Evolutionary conservation across 2,888 invertebrate species (phyloP), one percentile per base, ranked within the genome.

Genomic region (Amphipoea oculea): DNA sequence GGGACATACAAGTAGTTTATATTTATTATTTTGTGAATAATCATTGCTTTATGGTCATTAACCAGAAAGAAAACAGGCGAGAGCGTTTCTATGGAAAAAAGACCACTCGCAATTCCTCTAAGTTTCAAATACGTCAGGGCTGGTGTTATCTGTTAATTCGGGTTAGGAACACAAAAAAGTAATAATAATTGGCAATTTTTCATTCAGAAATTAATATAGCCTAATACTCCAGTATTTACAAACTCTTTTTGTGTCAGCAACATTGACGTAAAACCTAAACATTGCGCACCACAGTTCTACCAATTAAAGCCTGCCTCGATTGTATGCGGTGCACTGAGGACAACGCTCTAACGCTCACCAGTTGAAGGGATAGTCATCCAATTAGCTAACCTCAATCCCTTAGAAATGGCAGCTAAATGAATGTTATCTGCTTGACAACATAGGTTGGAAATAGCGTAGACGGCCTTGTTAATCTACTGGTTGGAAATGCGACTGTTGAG

Each of bases 291-390:
- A 40, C 42, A 80, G 65, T 40, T 40, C 2, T 14, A 20, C 42
- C 57, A 79, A 79, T 79, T 66, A 79, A 51, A 80, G 80, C n/a
- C 67, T 45, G 11, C 14, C 65, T 48, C 48, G 4, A 73, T 72
- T 66, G 65, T 42, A 60, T 1, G 45, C 12, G 57, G 36, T 36
- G 12, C 11, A 54, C 74, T n/a, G 51, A 62, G 17, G 42, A 66
- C 65, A 72, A 36, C n/a, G 20, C 48, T 79, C 65, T n/a, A 9
- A 66, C 57, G 57, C 5, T 36, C 36, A 57, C 17, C 40, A 36
- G 60, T 74, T 67, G 45, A 80, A 23, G 12, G 29, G 17, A 6
- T 75, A 54, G 29, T 71, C 63, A 17, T 67, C 62, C 81, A 80
- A 80, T 80, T 81, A 81, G 62, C 62, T 74, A 29, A 54, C 42